Percentiles rank a stretch among this genome's conserved stretches.
These are phyloP conservation scores for Pollicipes pollicipes DNA, from an alignment of 1,140 invertebrate genomes.

Conservation along the genomic window DNA sequence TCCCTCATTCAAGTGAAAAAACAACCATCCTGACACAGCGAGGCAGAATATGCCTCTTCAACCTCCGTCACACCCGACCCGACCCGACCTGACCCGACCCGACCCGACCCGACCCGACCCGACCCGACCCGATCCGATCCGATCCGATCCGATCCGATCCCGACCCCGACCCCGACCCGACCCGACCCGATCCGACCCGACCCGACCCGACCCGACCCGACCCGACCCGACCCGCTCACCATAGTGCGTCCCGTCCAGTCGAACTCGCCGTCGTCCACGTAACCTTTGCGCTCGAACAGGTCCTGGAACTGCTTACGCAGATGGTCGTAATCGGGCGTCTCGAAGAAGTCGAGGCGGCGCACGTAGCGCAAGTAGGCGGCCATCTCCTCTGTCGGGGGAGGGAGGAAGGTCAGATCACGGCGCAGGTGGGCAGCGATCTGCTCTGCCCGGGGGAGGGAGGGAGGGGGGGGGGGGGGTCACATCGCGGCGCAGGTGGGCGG, in stretches of 20 bases:
- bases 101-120: not conserved
- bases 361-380: constrained; percentile 95
- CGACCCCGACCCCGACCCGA: too few relatives aligned
- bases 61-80: not conserved
- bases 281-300: constrained; percentile 81
- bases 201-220: not conserved
- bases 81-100: too few relatives aligned
- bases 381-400: constrained; percentile 51
- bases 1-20: too few relatives aligned
- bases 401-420: too few relatives aligned
- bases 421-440: too few relatives aligned
- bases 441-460: too few relatives aligned
- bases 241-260: constrained; percentile 96
- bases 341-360: constrained; percentile 93
- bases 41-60: not conserved
- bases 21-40: too few relatives aligned
- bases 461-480: too few relatives aligned
- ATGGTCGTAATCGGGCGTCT: constrained; percentile 99
- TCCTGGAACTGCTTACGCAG: constrained; percentile 85
- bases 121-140: not conserved
- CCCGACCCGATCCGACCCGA: not conserved
- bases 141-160: too few relatives aligned
- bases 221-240: constrained; percentile 26
- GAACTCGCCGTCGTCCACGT: constrained; percentile 86
- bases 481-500: too few relatives aligned